Evolutionary conservation across 2,797 vertebrate genomes (phyloP).

Genomic region (Phalanger gymnotis): DNA sequence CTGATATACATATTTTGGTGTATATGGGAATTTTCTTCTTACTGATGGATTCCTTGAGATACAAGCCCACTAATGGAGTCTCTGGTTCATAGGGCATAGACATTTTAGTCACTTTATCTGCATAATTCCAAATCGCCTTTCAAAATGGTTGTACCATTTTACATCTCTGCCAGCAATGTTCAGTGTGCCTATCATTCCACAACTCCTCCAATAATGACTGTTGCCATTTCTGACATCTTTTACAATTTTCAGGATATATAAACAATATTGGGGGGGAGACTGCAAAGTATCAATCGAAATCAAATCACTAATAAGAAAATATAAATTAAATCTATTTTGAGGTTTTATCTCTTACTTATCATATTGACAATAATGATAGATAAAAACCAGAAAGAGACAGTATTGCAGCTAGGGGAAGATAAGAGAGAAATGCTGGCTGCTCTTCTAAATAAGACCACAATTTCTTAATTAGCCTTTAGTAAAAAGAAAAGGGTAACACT

Average conservation of each 20-base stretch:
- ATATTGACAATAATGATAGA: neutral
- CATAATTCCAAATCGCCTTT: neutral
- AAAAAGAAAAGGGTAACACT: slow-evolving; percentile 41
- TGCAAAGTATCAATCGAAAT: neutral
- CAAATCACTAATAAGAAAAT: neutral
- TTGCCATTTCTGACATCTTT: neutral
- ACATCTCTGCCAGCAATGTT: neutral
- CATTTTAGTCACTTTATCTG: neutral
- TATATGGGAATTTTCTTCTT: neutral
- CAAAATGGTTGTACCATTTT: neutral
- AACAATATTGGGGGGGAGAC: neutral
- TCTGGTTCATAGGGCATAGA: neutral
- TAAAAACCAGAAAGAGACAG: neutral
- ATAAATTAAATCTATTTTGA: neutral
- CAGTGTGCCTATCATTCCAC: neutral
- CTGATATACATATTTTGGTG: neutral
- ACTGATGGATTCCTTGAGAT: neutral
- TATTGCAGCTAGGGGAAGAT: neutral
- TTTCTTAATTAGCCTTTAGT: slow-evolving; percentile 45
- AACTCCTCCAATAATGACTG: neutral
- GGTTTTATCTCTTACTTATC: neutral
- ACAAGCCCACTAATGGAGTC: neutral
- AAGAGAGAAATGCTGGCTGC: neutral
- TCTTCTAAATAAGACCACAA: slow-evolving; percentile 27
- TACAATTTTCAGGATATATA: neutral